A percentile compares a stretch with the other conserved stretches of the same genome.
phyloP scores from a whole-genome alignment of 1,140 invertebrate species.

The Hydropsyche tenuis region DNA sequence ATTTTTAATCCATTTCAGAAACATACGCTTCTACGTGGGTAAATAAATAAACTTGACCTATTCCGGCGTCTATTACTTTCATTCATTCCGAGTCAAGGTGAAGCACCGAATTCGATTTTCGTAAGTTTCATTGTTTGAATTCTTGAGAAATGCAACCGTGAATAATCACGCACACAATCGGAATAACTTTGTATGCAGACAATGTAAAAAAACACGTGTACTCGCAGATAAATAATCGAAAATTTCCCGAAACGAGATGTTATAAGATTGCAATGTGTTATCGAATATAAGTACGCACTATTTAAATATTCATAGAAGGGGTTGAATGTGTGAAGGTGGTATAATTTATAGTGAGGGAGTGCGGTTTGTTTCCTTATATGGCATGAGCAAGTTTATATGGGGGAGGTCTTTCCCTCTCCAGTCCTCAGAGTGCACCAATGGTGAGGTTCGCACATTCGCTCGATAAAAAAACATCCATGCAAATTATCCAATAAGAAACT shows the following conservation, averaged over 20 bases:
- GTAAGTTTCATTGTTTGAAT: constrained; percentile 23
- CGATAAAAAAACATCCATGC: constrained; percentile 28
- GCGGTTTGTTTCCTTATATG: constrained; percentile 18
- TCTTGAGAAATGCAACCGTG: constrained; percentile 28
- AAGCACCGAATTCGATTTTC: constrained; percentile 8
- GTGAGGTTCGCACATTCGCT: not conserved
- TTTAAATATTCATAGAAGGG: not conserved
- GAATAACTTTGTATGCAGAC: too few species aligned
- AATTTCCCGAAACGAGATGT: too few species aligned
- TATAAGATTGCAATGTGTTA: too few species aligned
- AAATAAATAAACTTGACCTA: constrained; percentile 26
- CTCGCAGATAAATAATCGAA: too few species aligned
- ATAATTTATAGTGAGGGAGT: constrained; percentile 19
- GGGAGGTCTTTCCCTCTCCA: not conserved
- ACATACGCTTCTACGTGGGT: not conserved
- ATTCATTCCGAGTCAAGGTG: constrained; percentile 14
- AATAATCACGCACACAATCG: constrained; percentile 7
- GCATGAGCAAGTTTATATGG: not conserved
- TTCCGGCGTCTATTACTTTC: constrained; percentile 15
- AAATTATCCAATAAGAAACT: constrained; percentile 38
- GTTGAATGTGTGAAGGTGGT: constrained; percentile 7
- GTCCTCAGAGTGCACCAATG: constrained; percentile 14
- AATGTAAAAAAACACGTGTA: too few species aligned
- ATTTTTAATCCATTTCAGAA: not conserved
- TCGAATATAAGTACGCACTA: too few species aligned